Conservation (phyloP, 2,113 vertebrate genomes). For the Cranoglanis bouderius region DNA sequence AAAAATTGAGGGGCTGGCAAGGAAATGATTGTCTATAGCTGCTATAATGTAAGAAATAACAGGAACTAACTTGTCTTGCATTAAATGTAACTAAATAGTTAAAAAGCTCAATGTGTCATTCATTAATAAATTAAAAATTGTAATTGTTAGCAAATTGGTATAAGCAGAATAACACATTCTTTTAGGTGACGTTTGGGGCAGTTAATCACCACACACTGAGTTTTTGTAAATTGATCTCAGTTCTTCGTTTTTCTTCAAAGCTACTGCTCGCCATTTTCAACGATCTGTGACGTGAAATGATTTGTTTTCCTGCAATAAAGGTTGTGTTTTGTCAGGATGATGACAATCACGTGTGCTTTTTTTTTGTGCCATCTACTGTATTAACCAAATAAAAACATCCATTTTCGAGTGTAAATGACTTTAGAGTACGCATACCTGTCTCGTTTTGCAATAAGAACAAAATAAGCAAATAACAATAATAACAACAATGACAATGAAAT, state of each 20-base stretch:
- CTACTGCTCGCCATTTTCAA: background rate
- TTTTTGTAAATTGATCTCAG: background rate
- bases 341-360: background rate
- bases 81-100: background rate
- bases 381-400: background rate
- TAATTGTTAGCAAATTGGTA: background rate
- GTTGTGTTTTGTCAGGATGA: background rate
- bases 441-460: conserved; percentile 51
- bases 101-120: background rate
- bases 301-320: background rate
- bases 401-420: background rate
- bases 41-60: background rate
- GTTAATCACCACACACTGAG: background rate
- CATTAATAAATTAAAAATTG: background rate
- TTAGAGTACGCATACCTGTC: background rate
- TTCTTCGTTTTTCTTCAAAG: background rate
- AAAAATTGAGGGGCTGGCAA: background rate
- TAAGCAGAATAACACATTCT: background rate
- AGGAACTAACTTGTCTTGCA: background rate
- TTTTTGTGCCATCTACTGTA: background rate
- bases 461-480: conserved; percentile 64
- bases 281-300: background rate
- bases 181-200: background rate
- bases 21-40: background rate
- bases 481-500: conserved; percentile 58